Conservation (phyloP, 2,888 invertebrate species). For the Drosophila ochracea region DNA sequence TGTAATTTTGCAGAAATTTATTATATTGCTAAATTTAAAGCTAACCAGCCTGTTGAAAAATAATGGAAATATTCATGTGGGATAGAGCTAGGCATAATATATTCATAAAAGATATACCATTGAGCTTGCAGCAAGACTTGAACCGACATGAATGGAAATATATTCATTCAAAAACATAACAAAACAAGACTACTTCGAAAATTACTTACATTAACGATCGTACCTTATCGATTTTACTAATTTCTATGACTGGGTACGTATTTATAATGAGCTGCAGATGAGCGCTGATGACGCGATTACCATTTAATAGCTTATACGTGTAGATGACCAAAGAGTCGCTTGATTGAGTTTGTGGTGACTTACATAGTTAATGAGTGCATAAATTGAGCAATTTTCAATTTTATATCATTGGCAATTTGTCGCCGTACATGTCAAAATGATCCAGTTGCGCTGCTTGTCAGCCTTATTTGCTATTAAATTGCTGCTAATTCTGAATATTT, state of each 20-base stretch:
- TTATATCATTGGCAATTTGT: conserved; percentile 4
- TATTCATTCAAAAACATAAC: neutral
- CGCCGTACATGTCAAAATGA: conserved; percentile 16
- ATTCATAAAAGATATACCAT: neutral
- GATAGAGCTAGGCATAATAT: neutral
- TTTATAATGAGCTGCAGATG: conserved; percentile 8
- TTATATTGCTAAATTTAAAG: neutral
- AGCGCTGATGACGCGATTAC: neutral
- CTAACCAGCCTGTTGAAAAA: neutral
- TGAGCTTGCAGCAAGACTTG: neutral
- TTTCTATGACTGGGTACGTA: neutral
- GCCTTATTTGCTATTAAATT: conserved; percentile 3
- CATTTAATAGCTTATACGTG: neutral
- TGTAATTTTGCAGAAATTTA: neutral
- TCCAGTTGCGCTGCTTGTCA: neutral
- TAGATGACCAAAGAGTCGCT: neutral
- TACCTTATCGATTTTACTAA: neutral
- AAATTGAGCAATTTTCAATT: conserved; percentile 1
- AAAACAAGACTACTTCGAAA: neutral
- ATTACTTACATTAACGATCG: neutral
- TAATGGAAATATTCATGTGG: neutral
- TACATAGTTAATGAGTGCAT: conserved; percentile 13
- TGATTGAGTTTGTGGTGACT: conserved; percentile 13
- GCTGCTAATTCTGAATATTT: neutral
- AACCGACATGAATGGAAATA: neutral